These are phyloP conservation scores for Cabera pusaria DNA, from an alignment of 2,888 invertebrate genomes.

Conservation along the genomic window DNA sequence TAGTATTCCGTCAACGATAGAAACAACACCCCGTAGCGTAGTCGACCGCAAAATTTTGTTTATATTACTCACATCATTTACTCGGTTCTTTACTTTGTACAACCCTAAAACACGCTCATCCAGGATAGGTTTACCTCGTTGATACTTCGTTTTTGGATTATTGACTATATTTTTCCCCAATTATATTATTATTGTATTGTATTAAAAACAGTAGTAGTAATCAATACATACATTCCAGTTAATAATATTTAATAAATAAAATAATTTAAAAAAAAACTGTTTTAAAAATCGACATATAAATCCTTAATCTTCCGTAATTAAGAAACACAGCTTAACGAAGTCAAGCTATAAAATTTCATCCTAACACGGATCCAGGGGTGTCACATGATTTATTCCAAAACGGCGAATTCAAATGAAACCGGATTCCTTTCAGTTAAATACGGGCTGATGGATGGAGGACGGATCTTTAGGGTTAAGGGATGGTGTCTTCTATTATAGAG, in stretches of 20 bases:
- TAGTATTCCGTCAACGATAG: too few species aligned
- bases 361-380: slow-evolving; percentile 13
- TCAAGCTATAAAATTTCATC: slow-evolving; percentile 6
- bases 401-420: slow-evolving; percentile 31
- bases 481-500: too few species aligned
- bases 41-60: slow-evolving; percentile 23
- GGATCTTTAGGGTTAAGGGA: slow-evolving; percentile 12
- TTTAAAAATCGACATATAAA: too few species aligned
- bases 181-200: too few species aligned
- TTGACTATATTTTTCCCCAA: too few species aligned
- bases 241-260: too few species aligned
- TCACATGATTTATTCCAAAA: slow-evolving; percentile 30
- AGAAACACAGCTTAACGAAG: not conserved
- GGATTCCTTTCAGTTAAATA: slow-evolving; percentile 12
- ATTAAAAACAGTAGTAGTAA: too few species aligned
- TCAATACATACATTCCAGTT: too few species aligned
- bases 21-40: too few species aligned
- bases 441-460: slow-evolving; percentile 15
- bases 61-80: slow-evolving; percentile 27
- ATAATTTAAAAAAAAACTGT: too few species aligned
- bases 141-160: too few species aligned
- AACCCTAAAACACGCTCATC: slow-evolving; percentile 13
- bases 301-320: too few species aligned
- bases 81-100: slow-evolving; percentile 25
- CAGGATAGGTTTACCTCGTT: slow-evolving; percentile 4